A percentile compares a stretch with the other conserved stretches of the same genome.
Conservation (phyloP, 2,113 vertebrate species). For the Calyptommatus sinebrachiatus region DNA sequence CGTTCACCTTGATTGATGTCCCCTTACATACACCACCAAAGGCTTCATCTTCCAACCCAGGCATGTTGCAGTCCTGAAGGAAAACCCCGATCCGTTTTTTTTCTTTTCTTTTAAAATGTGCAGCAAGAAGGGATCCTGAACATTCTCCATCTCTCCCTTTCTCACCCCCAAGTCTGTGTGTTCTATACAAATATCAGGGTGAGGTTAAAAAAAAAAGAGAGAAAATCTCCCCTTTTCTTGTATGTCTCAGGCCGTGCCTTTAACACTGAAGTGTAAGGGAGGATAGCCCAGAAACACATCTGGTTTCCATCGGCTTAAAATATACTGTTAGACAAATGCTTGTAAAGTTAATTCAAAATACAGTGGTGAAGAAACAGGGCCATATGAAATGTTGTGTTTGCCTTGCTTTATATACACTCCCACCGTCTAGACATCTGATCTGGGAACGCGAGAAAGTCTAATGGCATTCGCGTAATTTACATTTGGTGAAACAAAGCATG, state of each 20-base stretch:
- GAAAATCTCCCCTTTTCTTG: background rate
- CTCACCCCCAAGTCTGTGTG: background rate
- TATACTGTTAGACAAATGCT: constrained; percentile 1
- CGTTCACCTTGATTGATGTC: background rate
- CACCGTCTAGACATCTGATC: constrained; percentile 21
- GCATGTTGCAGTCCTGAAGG: background rate
- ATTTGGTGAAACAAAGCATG: constrained; percentile 23
- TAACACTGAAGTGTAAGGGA: constrained; percentile 21
- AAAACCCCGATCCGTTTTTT: background rate
- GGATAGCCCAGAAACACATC: constrained; percentile 23
- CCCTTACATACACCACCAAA: background rate
- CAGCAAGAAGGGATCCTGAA: background rate
- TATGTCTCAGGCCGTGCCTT: background rate
- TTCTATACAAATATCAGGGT: background rate
- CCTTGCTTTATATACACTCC: constrained; percentile 17
- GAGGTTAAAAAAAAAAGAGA: background rate
- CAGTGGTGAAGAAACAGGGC: constrained; percentile 23
- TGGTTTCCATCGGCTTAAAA: constrained; percentile 28
- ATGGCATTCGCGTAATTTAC: constrained; percentile 20
- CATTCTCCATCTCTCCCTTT: background rate
- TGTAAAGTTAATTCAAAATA: constrained; percentile 37
- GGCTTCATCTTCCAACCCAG: background rate
- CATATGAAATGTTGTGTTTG: constrained; percentile 23
- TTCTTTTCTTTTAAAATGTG: constrained; percentile 17
- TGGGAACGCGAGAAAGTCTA: background rate